phyloP scores from a whole-genome alignment of 2,113 vertebrate species.

The Bubalus kerabau region DNA sequence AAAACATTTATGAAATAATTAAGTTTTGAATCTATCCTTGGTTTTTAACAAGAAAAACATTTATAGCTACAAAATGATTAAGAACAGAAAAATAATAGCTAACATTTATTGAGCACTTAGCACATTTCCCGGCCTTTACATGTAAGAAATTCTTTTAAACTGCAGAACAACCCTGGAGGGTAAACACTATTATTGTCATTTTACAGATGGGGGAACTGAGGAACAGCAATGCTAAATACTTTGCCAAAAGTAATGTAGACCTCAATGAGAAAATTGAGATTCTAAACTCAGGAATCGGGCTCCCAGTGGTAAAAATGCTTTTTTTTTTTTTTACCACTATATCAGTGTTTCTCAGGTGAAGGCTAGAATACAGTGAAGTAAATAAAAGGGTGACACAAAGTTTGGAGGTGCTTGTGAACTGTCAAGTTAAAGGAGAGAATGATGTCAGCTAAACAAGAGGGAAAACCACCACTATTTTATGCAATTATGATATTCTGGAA shows the following conservation, averaged over 20 bases:
- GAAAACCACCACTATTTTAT: neutral
- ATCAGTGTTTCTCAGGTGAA: neutral
- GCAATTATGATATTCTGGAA: neutral
- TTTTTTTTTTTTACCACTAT: neutral
- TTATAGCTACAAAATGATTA: neutral
- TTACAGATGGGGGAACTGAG: neutral
- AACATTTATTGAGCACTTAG: neutral
- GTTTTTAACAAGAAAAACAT: neutral
- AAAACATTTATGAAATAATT: neutral
- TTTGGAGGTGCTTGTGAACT: neutral
- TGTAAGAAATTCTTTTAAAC: neutral
- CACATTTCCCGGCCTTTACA: neutral
- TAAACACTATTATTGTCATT: neutral
- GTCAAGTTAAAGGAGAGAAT: neutral
- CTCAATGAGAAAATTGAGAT: neutral
- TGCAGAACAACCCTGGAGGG: neutral
- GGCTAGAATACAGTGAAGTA: neutral
- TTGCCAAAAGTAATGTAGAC: neutral
- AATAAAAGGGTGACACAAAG: neutral
- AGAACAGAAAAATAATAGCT: neutral
- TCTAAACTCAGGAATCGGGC: neutral
- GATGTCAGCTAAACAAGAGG: neutral
- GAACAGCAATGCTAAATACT: neutral
- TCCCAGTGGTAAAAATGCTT: neutral
- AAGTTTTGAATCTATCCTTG: neutral